Base-by-base conservation (phyloP, 30 jellyfish, hydroid and myxozoan genomes). In the Aurelia aurita region DNA sequence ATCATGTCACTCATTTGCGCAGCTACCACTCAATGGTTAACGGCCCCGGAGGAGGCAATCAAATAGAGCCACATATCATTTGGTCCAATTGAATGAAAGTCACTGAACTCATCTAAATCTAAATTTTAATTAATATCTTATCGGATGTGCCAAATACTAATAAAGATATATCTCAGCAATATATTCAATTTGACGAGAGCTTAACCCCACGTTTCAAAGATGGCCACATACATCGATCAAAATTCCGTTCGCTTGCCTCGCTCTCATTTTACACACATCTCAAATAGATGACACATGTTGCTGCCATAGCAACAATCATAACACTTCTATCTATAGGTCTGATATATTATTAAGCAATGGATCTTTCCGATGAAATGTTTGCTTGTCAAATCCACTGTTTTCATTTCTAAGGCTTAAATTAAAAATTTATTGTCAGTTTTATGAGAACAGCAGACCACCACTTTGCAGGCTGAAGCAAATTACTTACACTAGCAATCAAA, bases 321-420 rank as follows among this genome's bases (percentile, higher is more conserved):
- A 57, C 61, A 72, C 26, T 1, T n/a, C 53, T 32, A 29, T 31
- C 55, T 55, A 64, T 55, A 72, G 54, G 25, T 45, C 28, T 10
- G 73, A 47, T 45, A 72, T 5, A 58, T 49, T 49, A 72, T 53
- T 21, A 49, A 53, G 54, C 35, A 58, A 51, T 72, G 84, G 65
- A 29, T 31, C 31, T 25, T 29, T 9, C 8, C 72, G 31, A 20
- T 70, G 54, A 70, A 31, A 51, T 75, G 47, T 75, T 75, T 75
- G 87, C 76, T 54, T 34, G 76, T 57, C 31, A 51, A 75, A 75
- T 55, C 87, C 87, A 75, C 25, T 53, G 69, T 57, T 75, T 6
- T 44, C 53, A 21, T 60, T 75, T 23, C 71, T 3, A 58, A 28
- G 72, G 70, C 72, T 75, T 32, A 57, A 21, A 28, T 54, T 55